These are phyloP conservation scores for Clunio marinus DNA, from an alignment of 2,888 invertebrate species.

Conservation along the genomic window DNA sequence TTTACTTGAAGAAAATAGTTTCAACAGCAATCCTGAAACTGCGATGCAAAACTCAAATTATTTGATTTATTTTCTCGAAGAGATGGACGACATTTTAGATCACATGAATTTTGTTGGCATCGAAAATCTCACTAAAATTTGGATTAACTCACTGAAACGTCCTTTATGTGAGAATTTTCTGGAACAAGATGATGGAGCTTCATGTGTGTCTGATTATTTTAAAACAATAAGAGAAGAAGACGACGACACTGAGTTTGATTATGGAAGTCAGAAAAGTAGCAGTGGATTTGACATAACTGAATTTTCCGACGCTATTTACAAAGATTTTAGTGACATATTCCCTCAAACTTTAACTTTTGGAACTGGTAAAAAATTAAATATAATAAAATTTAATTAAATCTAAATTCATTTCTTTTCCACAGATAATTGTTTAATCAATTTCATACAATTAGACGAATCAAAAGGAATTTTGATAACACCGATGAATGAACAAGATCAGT, in stretches of 20 bases:
- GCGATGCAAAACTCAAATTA: constrained; percentile 28
- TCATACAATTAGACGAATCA: constrained; percentile 65
- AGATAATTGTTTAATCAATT: too few species aligned
- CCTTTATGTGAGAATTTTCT: constrained; percentile 51
- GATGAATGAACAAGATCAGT: background rate
- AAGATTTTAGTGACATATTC: constrained; percentile 63
- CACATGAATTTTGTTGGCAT: constrained; percentile 72
- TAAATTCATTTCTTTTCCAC: too few species aligned
- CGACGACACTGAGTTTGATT: constrained; percentile 71
- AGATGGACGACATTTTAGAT: constrained; percentile 79
- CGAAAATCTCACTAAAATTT: constrained; percentile 64
- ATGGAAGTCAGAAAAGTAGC: constrained; percentile 63
- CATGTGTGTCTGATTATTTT: background rate
- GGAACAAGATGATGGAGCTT: background rate
- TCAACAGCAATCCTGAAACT: constrained; percentile 54
- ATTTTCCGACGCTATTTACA: constrained; percentile 66
- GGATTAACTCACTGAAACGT: constrained; percentile 64
- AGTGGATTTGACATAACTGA: constrained; percentile 65
- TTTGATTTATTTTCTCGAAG: constrained; percentile 61
- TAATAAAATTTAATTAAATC: too few species aligned
- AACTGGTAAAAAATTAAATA: too few species aligned
- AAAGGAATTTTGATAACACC: constrained; percentile 70
- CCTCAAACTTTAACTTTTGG: constrained; percentile 49
- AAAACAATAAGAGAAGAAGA: constrained; percentile 47
- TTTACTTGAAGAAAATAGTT: constrained; percentile 72